Evolutionary conservation across 2,888 invertebrate genomes (phyloP).

Genomic region (Macrostomum cliftonense): DNA sequence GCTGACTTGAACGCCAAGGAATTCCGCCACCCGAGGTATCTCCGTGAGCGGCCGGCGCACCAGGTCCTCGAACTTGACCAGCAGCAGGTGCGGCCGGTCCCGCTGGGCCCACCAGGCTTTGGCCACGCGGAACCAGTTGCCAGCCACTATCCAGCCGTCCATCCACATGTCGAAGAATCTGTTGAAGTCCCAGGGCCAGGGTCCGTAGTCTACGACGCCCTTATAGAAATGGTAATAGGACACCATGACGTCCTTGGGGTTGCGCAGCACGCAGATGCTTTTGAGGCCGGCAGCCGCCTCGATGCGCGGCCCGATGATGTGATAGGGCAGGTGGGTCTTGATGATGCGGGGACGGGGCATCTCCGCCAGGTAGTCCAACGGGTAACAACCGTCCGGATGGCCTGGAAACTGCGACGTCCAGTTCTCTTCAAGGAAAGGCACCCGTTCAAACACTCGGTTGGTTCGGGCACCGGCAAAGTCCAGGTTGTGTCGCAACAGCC

Average conservation of each 20-base stretch:
- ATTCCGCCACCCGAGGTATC: slow-evolving; percentile 7
- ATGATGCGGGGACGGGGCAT: slow-evolving; percentile 6
- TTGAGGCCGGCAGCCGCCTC: slow-evolving; percentile 1
- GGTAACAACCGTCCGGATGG: slow-evolving; percentile 1
- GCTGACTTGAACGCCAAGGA: slow-evolving; percentile 3
- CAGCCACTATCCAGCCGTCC: slow-evolving; percentile 1
- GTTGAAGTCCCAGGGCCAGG: not conserved
- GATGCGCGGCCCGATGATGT: slow-evolving; percentile 1
- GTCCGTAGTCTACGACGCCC: slow-evolving; percentile 5
- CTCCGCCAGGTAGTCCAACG: slow-evolving; percentile 1
- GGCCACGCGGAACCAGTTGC: slow-evolving; percentile 4
- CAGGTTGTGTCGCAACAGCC: slow-evolving; percentile 9
- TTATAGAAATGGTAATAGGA: slow-evolving; percentile 3
- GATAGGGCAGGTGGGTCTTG: slow-evolving; percentile 3
- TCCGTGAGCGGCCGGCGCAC: slow-evolving; percentile 6
- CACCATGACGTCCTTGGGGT: slow-evolving; percentile 3
- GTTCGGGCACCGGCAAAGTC: slow-evolving; percentile 5
- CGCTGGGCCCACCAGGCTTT: slow-evolving; percentile 1
- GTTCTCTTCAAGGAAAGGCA: slow-evolving; percentile 8
- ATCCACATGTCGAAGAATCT: slow-evolving; percentile 4
- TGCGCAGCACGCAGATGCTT: slow-evolving; percentile 1
- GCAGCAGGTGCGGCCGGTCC: not conserved
- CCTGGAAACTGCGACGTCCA: slow-evolving; percentile 6
- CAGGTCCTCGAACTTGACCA: slow-evolving; percentile 9
- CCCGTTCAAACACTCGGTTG: not conserved